Percentiles rank a stretch among this genome's conserved stretches.
phyloP scores from a whole-genome alignment of 2,888 invertebrate species.

The Drosophila infuscata region DNA sequence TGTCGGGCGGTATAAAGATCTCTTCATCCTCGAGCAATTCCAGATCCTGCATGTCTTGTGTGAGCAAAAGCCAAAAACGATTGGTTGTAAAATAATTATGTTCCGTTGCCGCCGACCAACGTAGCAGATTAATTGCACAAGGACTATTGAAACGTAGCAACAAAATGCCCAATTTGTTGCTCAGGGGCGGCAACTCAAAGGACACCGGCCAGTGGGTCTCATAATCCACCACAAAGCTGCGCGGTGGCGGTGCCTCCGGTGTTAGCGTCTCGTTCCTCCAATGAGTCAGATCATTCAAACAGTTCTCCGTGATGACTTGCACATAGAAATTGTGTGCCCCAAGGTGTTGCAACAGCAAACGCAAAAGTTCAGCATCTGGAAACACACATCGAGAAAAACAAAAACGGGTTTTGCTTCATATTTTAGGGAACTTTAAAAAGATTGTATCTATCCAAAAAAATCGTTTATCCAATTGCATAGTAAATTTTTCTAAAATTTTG shows the following conservation, averaged over 20 bases:
- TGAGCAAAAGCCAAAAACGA: slow-evolving; percentile 81
- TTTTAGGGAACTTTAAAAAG: neutral
- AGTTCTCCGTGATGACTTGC: slow-evolving; percentile 67
- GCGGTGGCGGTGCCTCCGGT: slow-evolving; percentile 63
- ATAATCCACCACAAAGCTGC: slow-evolving; percentile 62
- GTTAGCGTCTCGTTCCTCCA: slow-evolving; percentile 34
- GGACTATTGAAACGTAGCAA: slow-evolving; percentile 70
- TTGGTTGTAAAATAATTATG: slow-evolving; percentile 82
- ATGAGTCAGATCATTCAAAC: slow-evolving; percentile 60
- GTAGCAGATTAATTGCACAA: slow-evolving; percentile 74
- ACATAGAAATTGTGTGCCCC: slow-evolving; percentile 66
- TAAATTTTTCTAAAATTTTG: neutral
- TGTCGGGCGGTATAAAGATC: slow-evolving; percentile 82
- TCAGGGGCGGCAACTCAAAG: slow-evolving; percentile 60
- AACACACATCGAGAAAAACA: neutral
- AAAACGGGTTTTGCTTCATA: neutral
- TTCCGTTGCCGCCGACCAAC: slow-evolving; percentile 76
- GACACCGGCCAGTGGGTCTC: slow-evolving; percentile 60
- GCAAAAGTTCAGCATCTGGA: slow-evolving; percentile 31
- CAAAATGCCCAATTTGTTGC: slow-evolving; percentile 80
- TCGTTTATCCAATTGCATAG: neutral
- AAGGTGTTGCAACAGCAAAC: slow-evolving; percentile 56
- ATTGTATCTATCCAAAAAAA: neutral
- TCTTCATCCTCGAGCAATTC: slow-evolving; percentile 64
- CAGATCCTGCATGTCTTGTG: slow-evolving; percentile 48